Base-by-base conservation (phyloP, 2,888 invertebrate genomes). In the Melieria picta region DNA sequence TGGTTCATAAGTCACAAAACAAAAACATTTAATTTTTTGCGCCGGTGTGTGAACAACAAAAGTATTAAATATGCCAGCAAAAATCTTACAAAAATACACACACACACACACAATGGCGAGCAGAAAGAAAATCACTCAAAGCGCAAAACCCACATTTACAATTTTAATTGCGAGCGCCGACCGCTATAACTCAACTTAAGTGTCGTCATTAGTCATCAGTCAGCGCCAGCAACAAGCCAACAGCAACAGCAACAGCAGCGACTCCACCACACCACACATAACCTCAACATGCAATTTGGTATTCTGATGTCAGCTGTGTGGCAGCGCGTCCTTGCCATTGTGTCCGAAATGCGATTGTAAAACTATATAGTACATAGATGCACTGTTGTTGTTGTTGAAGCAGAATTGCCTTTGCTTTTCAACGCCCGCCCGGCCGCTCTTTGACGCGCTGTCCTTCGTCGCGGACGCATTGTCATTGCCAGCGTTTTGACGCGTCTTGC, bases 191-290 rank as follows among this genome's bases (percentile, higher is more conserved):
- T 65, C 55, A 70, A 60, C 43, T 11, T 56, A 57, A 45, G 55
- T 67, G 63, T 58, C 63, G 63, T 50, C 66, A 63, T 67, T 71
- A 63, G 63, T 67, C 67, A 71, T 45, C 62, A 65, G 55, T 4
- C 13, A 60, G 60, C n/a, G 45, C 11, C 16, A n/a, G 30, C 46
- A 55, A 52, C 16, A 52, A 60, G 9, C 60, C 13, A 61, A 6
- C n/a, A 58, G 43, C 43, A n/a, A n/a, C n/a, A 42, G 58, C 58
- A 10, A 55, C 10, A 7, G 10, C 7, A 9, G 61, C 4, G 30
- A 5, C 16, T 50, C n/a, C 64, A 52, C 42, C 16, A 42, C 3
- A 43, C 43, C 13, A 43, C 64, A 64, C 42, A 64, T 45, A 65
- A 65, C 65, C 67, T 50, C 67, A 67, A 67, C 60, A 67, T 60